Evolutionary conservation across 2,113 vertebrate species (phyloP), one percentile per base, ranked within the genome.

Genomic region (Gambusia holbrooki): DNA sequence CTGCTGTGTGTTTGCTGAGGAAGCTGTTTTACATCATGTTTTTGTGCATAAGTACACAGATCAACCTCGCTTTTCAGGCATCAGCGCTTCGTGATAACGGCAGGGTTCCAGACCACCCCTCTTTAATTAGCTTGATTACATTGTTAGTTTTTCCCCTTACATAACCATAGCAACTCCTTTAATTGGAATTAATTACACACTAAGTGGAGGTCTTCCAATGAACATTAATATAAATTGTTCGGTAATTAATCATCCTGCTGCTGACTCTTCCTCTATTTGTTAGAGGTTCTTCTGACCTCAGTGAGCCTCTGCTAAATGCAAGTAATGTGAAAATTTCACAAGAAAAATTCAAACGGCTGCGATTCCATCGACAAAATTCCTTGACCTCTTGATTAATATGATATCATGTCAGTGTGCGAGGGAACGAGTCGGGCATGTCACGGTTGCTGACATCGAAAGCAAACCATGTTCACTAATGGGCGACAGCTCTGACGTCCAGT

Each of bases 161-260:
- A 92, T 89, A 84, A 84, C 79, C 83, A 75, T 77, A 74, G 84
- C 81, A 4, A 84, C 83, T 92, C 78, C 89, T 93, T 92, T 94
- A 93, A 94, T 95, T 91, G 92, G 85, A 93, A 95, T 93, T 92
- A 93, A 95, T 94, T 93, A 86, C 81, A 65, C 86, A 84, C 91
- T 92, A 93, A 93, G 90, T 92, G 86, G 90, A 92, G 90, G 93
- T 93, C 90, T 94, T 92, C 94, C 92, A 92, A 81, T 84, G 88
- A 92, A 92, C 93, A 93, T 93, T 95, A 91, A 93, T 93, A 93
- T 87, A 92, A 94, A 93, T 92, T 91, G 91, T 88, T 92, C 84
- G 87, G 83, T 92, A 93, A 94, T 94, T 92, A 93, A 95, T 94
- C 93, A 93, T 92, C 81, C 82, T 74, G 74, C 84, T 84, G 83